These are phyloP conservation scores for Spilosoma lubricipeda DNA, from an alignment of 2,888 invertebrate genomes.

Conservation along the genomic window DNA sequence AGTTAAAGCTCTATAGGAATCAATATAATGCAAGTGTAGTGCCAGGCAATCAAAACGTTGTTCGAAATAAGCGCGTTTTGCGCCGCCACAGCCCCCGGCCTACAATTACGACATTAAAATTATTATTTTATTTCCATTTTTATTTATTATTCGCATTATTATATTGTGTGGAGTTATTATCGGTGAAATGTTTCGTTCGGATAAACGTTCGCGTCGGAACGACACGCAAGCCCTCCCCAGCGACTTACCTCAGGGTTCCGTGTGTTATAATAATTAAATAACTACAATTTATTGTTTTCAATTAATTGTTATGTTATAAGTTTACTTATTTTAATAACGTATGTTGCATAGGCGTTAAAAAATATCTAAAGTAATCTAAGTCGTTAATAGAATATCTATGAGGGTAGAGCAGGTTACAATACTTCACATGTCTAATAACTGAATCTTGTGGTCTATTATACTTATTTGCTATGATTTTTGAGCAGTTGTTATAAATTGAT, in stretches of 20 bases:
- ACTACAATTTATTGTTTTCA: constrained; percentile 26
- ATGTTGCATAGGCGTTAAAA: neutral
- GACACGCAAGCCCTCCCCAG: constrained; percentile 77
- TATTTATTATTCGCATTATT: constrained; percentile 87
- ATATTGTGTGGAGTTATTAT: constrained; percentile 87
- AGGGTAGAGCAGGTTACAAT: too few relatives aligned
- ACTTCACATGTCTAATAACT: neutral
- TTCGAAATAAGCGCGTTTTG: constrained; percentile 74
- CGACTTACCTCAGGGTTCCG: constrained; percentile 69
- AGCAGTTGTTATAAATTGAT: neutral
- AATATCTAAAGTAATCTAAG: neutral
- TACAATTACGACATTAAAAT: constrained; percentile 86
- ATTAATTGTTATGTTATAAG: constrained; percentile 11
- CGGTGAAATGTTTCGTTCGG: constrained; percentile 86
- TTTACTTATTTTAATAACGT: neutral
- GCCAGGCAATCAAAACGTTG: constrained; percentile 74
- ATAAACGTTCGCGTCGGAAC: constrained; percentile 78
- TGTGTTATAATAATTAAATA: constrained; percentile 38
- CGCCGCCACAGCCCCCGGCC: constrained; percentile 75
- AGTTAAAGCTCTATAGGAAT: constrained; percentile 71
- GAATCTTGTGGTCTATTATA: neutral
- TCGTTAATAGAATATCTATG: neutral
- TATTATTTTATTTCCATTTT: constrained; percentile 86
- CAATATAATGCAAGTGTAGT: constrained; percentile 71
- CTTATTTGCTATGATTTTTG: neutral